Evolutionary conservation across 2,797 vertebrate species (phyloP).

Genomic region (Lutjanus argentimaculatus): DNA sequence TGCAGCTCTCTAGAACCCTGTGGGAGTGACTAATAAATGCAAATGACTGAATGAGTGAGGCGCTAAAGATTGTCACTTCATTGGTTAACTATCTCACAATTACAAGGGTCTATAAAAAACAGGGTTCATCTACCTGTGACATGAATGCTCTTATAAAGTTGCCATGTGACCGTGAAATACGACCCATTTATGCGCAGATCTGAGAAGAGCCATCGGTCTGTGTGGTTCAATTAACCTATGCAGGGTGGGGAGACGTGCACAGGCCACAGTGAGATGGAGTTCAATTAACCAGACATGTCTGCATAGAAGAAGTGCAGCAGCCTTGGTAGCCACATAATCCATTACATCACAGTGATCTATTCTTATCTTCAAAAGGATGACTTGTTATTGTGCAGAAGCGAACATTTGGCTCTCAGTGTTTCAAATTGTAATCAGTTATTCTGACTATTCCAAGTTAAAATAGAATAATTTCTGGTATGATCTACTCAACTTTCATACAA

Average conservation of each 20-base stretch:
- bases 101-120: conserved; percentile 63
- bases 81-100: conserved; percentile 53
- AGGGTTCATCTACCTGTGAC: conserved; percentile 64
- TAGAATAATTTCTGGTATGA: too few relatives aligned
- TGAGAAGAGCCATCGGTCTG: conserved; percentile 45
- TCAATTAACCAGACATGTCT: conserved; percentile 70
- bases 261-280: conserved; percentile 51
- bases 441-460: neutral
- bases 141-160: conserved; percentile 62
- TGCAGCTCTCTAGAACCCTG: conserved; percentile 17
- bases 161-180: conserved; percentile 66
- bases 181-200: conserved; percentile 45
- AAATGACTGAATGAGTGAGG: conserved; percentile 47
- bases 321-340: conserved; percentile 40
- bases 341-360: conserved; percentile 32
- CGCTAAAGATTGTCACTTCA: conserved; percentile 50
- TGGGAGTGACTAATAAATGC: conserved; percentile 33
- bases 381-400: conserved; percentile 35
- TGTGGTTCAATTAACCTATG: conserved; percentile 72
- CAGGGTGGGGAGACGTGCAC: conserved; percentile 46
- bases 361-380: conserved; percentile 26
- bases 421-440: conserved; percentile 1
- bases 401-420: conserved; percentile 13
- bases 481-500: too few relatives aligned
- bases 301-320: conserved; percentile 25